Percentiles rank a stretch among this genome's conserved stretches.
Evolutionary conservation across 23 tunicate species (phyloP).

Genomic region (Pegea sp.): DNA sequence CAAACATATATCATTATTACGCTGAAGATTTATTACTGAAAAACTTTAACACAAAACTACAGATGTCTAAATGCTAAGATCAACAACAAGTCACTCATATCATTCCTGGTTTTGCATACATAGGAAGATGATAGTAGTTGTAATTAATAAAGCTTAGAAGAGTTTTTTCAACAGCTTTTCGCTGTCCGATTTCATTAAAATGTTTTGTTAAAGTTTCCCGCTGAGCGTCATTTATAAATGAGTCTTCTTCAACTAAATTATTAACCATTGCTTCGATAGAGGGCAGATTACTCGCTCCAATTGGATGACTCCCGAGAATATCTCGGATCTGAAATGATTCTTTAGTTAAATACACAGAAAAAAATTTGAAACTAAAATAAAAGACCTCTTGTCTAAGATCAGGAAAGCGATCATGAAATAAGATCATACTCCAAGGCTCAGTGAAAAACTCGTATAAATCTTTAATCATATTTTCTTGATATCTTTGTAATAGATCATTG

Average conservation of each 20-base stretch:
- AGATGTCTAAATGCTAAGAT: too few species aligned
- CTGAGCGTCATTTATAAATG: slow-evolving; percentile 23
- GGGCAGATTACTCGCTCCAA: slow-evolving; percentile 33
- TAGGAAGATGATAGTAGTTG: slow-evolving; percentile 88
- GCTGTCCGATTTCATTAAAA: slow-evolving; percentile 29
- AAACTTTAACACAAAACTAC: too few species aligned
- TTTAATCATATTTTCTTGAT: slow-evolving; percentile 44
- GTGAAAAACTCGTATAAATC: slow-evolving; percentile 53
- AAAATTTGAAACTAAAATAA: neutral
- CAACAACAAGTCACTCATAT: too few species aligned
- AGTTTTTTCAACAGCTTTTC: slow-evolving; percentile 26
- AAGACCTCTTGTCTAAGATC: slow-evolving; percentile 81
- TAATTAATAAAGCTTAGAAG: slow-evolving; percentile 66
- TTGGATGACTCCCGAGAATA: slow-evolving; percentile 15
- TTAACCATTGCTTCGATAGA: slow-evolving; percentile 56
- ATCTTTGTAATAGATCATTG: slow-evolving; percentile 43
- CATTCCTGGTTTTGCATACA: slow-evolving; percentile 98
- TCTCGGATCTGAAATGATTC: slow-evolving; percentile 46
- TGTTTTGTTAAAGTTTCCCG: slow-evolving; percentile 12
- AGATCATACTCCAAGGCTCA: slow-evolving; percentile 52
- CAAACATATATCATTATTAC: too few species aligned
- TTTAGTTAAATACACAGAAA: neutral
- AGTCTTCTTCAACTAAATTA: slow-evolving; percentile 60
- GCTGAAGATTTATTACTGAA: too few species aligned
- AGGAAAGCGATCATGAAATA: slow-evolving; percentile 85